A percentile compares a stretch with the other conserved stretches of the same genome.
Conservation (phyloP, 2,888 invertebrate species). For the Zaprionus bogoriensis region DNA sequence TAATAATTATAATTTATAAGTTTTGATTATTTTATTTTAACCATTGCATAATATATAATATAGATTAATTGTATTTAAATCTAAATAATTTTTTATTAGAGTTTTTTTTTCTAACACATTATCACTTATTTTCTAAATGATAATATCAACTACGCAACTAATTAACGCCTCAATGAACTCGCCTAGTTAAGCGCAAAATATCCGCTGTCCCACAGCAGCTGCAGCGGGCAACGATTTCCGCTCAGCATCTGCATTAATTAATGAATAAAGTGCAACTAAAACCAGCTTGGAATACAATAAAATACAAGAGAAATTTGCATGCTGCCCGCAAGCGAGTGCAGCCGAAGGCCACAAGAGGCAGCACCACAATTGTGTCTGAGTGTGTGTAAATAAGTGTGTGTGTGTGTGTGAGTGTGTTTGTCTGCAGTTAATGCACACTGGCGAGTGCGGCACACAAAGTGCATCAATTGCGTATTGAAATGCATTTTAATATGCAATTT, state of each 20-base stretch:
- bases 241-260: conserved; percentile 16
- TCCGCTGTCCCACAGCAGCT: not conserved
- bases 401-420: not conserved
- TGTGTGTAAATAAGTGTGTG: not conserved
- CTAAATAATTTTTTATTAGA: too few relatives aligned
- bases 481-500: conserved; percentile 63
- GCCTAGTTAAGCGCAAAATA: not conserved
- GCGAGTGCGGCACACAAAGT: conserved; percentile 21
- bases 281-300: conserved; percentile 39
- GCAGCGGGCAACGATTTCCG: not conserved
- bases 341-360: conserved; percentile 33
- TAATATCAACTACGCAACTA: not conserved
- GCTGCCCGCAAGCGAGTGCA: conserved; percentile 40
- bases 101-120: too few relatives aligned
- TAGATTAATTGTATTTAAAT: too few relatives aligned
- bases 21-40: too few relatives aligned
- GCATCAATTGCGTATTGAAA: conserved; percentile 38
- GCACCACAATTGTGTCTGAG: not conserved
- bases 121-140: not conserved
- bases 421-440: not conserved
- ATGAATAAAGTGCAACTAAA: conserved; percentile 33
- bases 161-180: not conserved
- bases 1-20: too few relatives aligned
- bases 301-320: too few relatives aligned
- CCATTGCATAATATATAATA: too few relatives aligned